Evolutionary conservation across 2,113 vertebrate genomes (phyloP).

Genomic region (Trinectes maculatus): DNA sequence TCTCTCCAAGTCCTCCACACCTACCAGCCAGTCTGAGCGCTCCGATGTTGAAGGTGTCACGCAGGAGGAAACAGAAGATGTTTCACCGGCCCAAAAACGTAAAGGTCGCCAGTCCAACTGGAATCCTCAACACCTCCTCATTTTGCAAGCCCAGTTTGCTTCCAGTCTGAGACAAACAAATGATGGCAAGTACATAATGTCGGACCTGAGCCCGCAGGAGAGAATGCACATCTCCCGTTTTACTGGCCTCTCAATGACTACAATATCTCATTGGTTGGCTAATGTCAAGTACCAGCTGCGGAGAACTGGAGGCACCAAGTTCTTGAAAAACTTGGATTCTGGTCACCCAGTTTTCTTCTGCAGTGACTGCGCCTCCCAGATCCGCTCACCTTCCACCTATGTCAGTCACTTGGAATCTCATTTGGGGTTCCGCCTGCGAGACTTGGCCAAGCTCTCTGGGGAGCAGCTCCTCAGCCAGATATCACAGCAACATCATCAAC

Average conservation of each 20-base stretch:
- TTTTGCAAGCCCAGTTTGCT: constrained; percentile 98
- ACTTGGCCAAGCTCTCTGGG: constrained; percentile 94
- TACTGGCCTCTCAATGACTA: constrained; percentile 98
- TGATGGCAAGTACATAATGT: constrained; percentile 97
- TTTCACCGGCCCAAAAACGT: constrained; percentile 95
- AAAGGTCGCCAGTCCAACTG: constrained; percentile 99
- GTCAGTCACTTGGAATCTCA: constrained; percentile 98
- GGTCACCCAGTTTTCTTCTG: constrained; percentile 99
- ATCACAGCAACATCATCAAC: constrained; percentile 78
- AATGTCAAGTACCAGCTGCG: constrained; percentile 99
- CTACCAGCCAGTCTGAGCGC: constrained; percentile 95
- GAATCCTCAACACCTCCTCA: constrained; percentile 99
- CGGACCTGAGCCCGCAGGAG: constrained; percentile 98
- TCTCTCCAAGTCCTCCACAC: constrained; percentile 94
- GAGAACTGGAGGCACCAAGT: constrained; percentile 99
- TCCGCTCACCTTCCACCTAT: constrained; percentile 97
- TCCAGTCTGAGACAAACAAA: constrained; percentile 95
- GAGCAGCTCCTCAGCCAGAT: constrained; percentile 94
- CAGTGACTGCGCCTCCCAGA: constrained; percentile 98
- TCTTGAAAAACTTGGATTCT: constrained; percentile 98
- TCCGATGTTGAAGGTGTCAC: constrained; percentile 93
- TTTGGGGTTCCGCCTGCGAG: constrained; percentile 96
- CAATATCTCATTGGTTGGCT: constrained; percentile 99
- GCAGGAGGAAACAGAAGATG: constrained; percentile 93
- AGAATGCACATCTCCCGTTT: constrained; percentile 99